These are phyloP conservation scores for Nicator chloris DNA, from an alignment of 2,113 vertebrate species.

Conservation along the genomic window DNA sequence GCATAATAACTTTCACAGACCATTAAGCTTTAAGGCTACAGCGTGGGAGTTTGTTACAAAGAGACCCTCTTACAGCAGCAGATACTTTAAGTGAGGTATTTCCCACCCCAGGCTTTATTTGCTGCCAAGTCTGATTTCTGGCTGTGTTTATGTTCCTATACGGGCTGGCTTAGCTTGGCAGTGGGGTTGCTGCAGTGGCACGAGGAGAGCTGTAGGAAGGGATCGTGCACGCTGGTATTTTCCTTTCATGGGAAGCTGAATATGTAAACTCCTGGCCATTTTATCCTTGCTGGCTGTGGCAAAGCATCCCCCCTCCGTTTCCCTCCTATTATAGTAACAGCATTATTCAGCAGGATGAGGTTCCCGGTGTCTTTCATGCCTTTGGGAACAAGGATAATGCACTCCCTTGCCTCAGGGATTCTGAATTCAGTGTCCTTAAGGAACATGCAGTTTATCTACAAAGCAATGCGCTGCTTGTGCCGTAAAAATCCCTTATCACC, in stretches of 20 bases:
- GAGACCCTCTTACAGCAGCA: constrained; percentile 10
- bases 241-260: not conserved
- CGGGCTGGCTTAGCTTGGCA: not conserved
- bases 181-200: not conserved
- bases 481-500: not conserved
- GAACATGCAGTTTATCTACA: not conserved
- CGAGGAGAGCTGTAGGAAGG: not conserved
- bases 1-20: constrained; percentile 54
- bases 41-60: constrained; percentile 31
- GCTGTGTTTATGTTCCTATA: not conserved
- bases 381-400: not conserved
- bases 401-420: not conserved
- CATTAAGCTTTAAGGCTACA: constrained; percentile 33
- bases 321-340: not conserved
- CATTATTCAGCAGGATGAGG: not conserved
- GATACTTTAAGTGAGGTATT: not conserved
- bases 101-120: not conserved
- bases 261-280: not conserved
- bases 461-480: not conserved
- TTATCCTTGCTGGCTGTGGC: not conserved
- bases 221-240: not conserved
- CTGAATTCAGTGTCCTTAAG: not conserved
- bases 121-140: not conserved
- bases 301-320: not conserved
- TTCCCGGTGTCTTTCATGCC: not conserved